These are phyloP conservation scores for Bibio marci DNA, from an alignment of 2,888 invertebrate species.

Conservation along the genomic window DNA sequence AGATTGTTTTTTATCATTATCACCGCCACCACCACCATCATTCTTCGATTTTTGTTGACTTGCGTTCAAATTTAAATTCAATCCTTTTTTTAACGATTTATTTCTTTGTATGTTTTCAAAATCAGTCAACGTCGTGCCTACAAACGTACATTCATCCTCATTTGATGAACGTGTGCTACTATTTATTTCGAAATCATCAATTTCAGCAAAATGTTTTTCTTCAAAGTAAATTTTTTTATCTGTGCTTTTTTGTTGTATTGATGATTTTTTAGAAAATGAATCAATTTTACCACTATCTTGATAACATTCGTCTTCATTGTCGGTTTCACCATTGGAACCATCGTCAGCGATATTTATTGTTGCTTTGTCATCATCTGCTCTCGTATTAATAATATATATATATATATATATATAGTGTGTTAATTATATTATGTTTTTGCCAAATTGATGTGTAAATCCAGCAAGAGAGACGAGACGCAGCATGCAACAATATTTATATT, in stretches of 20 bases:
- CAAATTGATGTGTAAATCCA: too few species aligned
- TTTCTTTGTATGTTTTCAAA: too few species aligned
- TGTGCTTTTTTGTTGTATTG: not conserved
- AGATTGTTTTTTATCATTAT: too few species aligned
- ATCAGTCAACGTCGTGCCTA: not conserved
- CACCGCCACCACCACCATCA: not conserved
- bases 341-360: constrained; percentile 9
- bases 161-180: constrained; percentile 2
- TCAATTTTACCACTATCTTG: constrained; percentile 1
- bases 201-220: not conserved
- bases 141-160: not conserved
- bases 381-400: not conserved
- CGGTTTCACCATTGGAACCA: constrained; percentile 7
- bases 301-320: constrained; percentile 1
- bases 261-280: not conserved
- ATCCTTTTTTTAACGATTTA: constrained; percentile 6
- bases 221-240: not conserved
- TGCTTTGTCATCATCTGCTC: constrained; percentile 6
- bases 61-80: constrained; percentile 8
- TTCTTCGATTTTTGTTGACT: not conserved
- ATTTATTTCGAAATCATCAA: not conserved
- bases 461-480: too few species aligned
- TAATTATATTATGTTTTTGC: too few species aligned
- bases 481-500: not conserved
- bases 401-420: too few species aligned